Evolutionary conservation across 2,113 vertebrate species (phyloP).

Genomic region (Clarias batrachus): DNA sequence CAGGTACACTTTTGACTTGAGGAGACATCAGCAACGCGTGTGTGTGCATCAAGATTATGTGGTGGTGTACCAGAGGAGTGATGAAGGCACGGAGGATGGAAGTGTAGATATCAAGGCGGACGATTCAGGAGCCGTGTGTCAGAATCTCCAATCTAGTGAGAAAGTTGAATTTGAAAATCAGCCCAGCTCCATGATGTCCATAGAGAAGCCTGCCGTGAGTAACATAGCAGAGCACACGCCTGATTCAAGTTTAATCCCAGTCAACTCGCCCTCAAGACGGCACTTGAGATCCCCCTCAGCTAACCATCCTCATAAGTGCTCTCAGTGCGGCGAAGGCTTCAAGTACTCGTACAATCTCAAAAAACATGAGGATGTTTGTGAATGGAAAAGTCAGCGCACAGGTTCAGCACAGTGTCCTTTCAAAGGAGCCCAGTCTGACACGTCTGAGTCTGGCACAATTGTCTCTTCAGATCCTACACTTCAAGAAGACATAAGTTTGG

Average conservation of each 20-base stretch:
- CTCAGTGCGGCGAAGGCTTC: conserved; percentile 65
- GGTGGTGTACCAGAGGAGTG: conserved; percentile 1
- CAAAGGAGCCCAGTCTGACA: background rate
- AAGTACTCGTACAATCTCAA: conserved; percentile 48
- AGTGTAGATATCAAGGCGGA: background rate
- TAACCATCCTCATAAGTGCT: conserved; percentile 56
- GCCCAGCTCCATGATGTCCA: background rate
- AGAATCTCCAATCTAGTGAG: background rate
- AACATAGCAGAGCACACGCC: background rate
- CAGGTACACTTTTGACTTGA: conserved; percentile 50
- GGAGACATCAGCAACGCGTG: conserved; percentile 47
- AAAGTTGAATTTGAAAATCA: conserved; percentile 8
- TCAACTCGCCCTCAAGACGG: conserved; percentile 22
- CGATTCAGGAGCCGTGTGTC: background rate
- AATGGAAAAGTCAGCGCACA: conserved; percentile 51
- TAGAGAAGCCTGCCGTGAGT: background rate
- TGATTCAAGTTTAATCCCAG: background rate
- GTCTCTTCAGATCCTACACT: background rate
- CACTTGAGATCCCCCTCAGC: conserved; percentile 37
- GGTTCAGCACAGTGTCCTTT: background rate
- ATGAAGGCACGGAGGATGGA: background rate
- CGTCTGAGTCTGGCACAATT: background rate
- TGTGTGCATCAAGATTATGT: conserved; percentile 30
- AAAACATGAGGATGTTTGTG: conserved; percentile 60
- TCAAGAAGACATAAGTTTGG: background rate